Evolutionary conservation across 92 coral and sea anemone genomes (phyloP), one percentile per base, ranked within the genome.

Genomic region (Ricordea florida): DNA sequence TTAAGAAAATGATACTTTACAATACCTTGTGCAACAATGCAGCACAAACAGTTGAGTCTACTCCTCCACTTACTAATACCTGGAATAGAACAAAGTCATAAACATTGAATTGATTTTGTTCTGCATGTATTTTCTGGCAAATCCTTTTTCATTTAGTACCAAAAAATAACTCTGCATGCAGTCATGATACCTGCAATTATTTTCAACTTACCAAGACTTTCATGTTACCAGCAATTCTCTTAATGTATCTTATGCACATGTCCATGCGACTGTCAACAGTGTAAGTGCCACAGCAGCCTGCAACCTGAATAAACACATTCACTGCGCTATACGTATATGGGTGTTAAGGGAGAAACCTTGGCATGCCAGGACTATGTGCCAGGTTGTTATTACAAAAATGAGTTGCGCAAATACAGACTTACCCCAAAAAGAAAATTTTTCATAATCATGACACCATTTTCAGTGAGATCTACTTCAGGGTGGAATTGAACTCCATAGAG

Each of bases 51-150:
- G 98, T 94, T 10, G 98, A 94, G 57, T 94, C 98, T 9, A 94
- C 98, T 4, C 98, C 98, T 33, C 98, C 98, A 86, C 98, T 94
- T 16, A 94, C 90, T 29, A 94, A 57, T 13, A 90, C 97, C 98
- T 94, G 43, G 14, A 82, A 46, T 2, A 65, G 40, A 35, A 52
- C 17, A 65, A 70, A 24, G 33, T 18, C 32, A 4, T 1, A 26
- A 23, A 14, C 16, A n/a, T n/a, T n/a, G n/a, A n/a, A n/a, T n/a
- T n/a, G n/a, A n/a, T n/a, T n/a, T n/a, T n/a, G n/a, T n/a, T n/a
- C n/a, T n/a, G n/a, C n/a, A n/a, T n/a, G n/a, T n/a, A n/a, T n/a
- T n/a, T n/a, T n/a, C n/a, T n/a, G n/a, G n/a, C n/a, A n/a, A n/a
- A n/a, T n/a, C n/a, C n/a, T n/a, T n/a, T n/a, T n/a, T n/a, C n/a